These are phyloP conservation scores for Ferrisia virgata DNA, from an alignment of 2,888 invertebrate species.

Conservation along the genomic window DNA sequence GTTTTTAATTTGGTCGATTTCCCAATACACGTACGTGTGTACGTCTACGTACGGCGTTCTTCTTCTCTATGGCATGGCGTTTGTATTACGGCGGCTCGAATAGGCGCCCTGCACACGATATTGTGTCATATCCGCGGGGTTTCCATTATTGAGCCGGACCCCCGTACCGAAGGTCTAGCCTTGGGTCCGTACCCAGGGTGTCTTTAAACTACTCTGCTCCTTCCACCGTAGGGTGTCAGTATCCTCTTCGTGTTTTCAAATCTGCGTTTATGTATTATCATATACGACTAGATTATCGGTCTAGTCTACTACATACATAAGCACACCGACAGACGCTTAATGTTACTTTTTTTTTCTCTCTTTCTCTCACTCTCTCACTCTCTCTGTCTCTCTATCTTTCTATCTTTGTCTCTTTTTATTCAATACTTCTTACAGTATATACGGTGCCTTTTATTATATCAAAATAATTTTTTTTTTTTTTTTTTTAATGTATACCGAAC, in stretches of 20 bases:
- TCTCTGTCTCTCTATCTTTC: no score
- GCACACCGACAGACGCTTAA: conserved; percentile 28
- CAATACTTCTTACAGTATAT: not conserved
- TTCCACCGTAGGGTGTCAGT: conserved; percentile 41
- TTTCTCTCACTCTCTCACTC: not conserved
- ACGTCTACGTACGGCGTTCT: not conserved
- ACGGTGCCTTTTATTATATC: conserved; percentile 31
- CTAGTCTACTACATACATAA: not conserved
- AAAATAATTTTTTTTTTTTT: conserved; percentile 18
- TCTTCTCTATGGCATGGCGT: not conserved
- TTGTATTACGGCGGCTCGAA: conserved; percentile 23
- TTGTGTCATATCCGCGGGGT: conserved; percentile 41
- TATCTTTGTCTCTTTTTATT: not conserved
- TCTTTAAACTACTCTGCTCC: conserved; percentile 2
- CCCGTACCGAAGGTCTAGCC: conserved; percentile 44
- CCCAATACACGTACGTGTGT: conserved; percentile 13
- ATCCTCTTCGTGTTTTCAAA: conserved; percentile 35
- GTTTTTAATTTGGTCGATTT: conserved; percentile 40
- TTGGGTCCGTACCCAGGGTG: conserved; percentile 43
- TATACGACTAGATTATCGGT: conserved; percentile 13
- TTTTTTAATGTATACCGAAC: not conserved
- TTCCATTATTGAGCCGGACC: conserved; percentile 29
- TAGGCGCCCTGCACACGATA: conserved; percentile 41
- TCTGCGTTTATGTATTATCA: conserved; percentile 28
- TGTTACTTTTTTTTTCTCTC: conserved; percentile 1